Evolutionary conservation across 2,113 vertebrate genomes (phyloP).

Genomic region (Lanius ludovicianus): DNA sequence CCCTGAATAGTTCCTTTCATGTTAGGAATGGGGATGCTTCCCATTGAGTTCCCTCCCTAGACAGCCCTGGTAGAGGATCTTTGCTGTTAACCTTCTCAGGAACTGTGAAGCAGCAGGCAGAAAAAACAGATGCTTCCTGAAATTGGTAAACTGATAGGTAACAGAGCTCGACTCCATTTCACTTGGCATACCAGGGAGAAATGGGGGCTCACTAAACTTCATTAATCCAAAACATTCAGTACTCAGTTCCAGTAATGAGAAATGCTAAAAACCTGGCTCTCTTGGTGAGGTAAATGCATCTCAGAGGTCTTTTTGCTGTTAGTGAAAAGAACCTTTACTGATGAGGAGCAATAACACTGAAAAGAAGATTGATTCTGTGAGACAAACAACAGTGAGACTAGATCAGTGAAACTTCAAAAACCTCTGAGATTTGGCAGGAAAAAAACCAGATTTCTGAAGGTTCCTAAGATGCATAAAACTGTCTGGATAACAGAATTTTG

Average conservation of each 20-base stretch:
- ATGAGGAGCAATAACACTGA: background rate
- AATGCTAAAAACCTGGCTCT: background rate
- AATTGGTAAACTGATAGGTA: background rate
- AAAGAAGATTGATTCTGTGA: background rate
- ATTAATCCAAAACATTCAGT: background rate
- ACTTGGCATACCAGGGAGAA: background rate
- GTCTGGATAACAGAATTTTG: background rate
- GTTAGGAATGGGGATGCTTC: background rate
- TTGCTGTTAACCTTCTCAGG: background rate
- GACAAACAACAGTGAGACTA: background rate
- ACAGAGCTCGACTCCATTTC: background rate
- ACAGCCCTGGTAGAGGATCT: background rate
- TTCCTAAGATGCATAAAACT: background rate
- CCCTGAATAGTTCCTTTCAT: background rate
- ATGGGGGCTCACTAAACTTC: background rate
- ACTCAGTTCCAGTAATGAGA: background rate
- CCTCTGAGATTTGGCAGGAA: background rate
- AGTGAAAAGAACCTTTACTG: background rate
- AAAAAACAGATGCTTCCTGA: background rate
- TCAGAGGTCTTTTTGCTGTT: background rate
- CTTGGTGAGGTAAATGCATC: background rate
- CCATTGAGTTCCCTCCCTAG: background rate
- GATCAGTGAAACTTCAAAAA: background rate
- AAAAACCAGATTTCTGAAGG: background rate
- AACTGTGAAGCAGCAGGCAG: background rate